Evolutionary conservation across 2,888 invertebrate species (phyloP), one percentile per base, ranked within the genome.

Genomic region (Iselma pallidipennis): DNA sequence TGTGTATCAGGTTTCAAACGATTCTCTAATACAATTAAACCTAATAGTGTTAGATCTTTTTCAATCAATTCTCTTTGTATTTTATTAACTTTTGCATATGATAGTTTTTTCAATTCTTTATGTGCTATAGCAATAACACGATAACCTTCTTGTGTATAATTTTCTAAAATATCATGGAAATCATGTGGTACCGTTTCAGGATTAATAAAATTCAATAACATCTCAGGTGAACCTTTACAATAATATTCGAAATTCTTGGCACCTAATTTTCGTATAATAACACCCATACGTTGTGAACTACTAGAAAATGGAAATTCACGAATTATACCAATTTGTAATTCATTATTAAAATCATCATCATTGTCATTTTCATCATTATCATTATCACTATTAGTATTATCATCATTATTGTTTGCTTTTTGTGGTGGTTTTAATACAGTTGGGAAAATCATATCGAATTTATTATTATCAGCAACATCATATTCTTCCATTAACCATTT

Each of bases 11-110:
- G 89, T 78, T 98, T 98, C 57, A 99, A 83, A 0, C 95, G 87
- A 82, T 99, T 99, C 81, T 99, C 98, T 84, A 99, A 86, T 7
- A 99, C 90, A 10, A 99, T 91, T 68, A 99, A 87, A 0, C 96
- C 96, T 4, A 95, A 82, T 78, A 95, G 94, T 61, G 86, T 89
- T 68, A 96, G 82, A 68, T 93, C 91, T 21, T 84, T 84, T 81
- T 98, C 97, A 33, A 95, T 88, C 74, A 88, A 85, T 62, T 94
- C 94, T 31, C 95, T 85, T 23, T 87, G 86, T 72, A 93, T 86
- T 61, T 89, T 86, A 76, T 92, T 90, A 9, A 92, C 86, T 78
- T 92, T 90, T 7, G 89, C 86, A 74, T 89, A 89, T 3, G 88
- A 88, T 73, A 88, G 85, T 37, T 85, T 84, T 45, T 5, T 59